Evolutionary conservation across 2,888 invertebrate genomes (phyloP), one percentile per base, ranked within the genome.

Genomic region (Ormyrus rosae): DNA sequence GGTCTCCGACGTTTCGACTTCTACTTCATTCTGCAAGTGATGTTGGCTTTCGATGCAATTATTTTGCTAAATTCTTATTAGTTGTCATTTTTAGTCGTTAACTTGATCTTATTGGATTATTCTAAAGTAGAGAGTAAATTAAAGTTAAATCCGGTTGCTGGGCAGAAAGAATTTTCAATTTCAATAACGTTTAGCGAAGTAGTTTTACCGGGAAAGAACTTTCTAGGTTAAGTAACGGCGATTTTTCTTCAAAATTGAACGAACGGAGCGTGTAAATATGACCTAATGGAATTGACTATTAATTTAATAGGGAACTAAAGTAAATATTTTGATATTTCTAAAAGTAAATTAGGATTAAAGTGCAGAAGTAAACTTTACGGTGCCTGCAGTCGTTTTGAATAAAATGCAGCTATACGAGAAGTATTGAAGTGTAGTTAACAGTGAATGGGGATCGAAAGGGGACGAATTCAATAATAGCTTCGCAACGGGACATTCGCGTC

Each of bases 401-500:
- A 6, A 64, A 48, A 51, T 65, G 1, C 9, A 10, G 51, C 9
- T 13, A 51, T 65, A 46, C 46, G 11, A 46, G n/a, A 61, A 50
- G 9, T 4, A n/a, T 0, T 45, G 51, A 51, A 46, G 10, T n/a
- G 50, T 10, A 19, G 45, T 56, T 45, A 58, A 9, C 60, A 63
- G 55, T 78, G 61, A 73, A 73, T 78, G 61, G 53, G 48, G 64
- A 74, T 68, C 68, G 65, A 74, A 70, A 73, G 77, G 58, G 74
- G 56, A 68, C 77, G 67, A 68, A 77, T 84, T 83, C 84, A 88
- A 87, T 87, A 88, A 87, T 87, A 86, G 86, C 85, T 79, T 83
- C 84, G 86, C 85, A 86, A 84, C 84, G 83, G 83, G 80, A 83
- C 82, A 83, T 83, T 85, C 84, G 84, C 86, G 85, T 85, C 86